Conservation (phyloP, 2,113 vertebrate species). For the Steatornis caripensis region DNA sequence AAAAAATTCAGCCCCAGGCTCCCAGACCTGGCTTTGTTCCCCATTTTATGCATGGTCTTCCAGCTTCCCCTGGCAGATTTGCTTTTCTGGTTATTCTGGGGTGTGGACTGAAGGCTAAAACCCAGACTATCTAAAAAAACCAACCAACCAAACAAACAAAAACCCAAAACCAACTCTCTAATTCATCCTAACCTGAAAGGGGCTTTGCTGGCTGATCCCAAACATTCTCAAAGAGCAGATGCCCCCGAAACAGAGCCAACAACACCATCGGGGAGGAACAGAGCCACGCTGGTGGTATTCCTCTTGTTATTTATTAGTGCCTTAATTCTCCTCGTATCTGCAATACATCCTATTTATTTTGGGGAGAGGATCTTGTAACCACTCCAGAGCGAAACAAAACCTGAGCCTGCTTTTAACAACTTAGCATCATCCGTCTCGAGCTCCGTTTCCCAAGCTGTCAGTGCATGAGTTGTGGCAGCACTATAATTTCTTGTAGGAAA, state of each 20-base stretch:
- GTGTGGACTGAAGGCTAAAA: background rate
- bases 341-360: fast-evolving
- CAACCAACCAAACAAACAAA: no score
- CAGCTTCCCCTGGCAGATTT: background rate
- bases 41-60: background rate
- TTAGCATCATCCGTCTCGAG: background rate
- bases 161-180: background rate
- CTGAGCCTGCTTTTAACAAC: background rate
- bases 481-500: background rate
- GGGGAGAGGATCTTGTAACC: background rate
- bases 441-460: background rate
- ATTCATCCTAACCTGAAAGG: background rate
- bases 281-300: background rate
- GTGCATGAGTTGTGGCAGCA: background rate
- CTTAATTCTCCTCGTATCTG: background rate
- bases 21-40: background rate
- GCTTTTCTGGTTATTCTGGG: background rate
- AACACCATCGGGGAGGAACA: background rate
- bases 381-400: background rate
- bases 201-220: background rate
- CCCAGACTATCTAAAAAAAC: background rate
- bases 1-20: background rate
- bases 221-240: background rate
- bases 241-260: background rate
- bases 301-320: background rate